These are phyloP conservation scores for Mungos mungo DNA, from an alignment of 2,113 vertebrate species.

Conservation along the genomic window DNA sequence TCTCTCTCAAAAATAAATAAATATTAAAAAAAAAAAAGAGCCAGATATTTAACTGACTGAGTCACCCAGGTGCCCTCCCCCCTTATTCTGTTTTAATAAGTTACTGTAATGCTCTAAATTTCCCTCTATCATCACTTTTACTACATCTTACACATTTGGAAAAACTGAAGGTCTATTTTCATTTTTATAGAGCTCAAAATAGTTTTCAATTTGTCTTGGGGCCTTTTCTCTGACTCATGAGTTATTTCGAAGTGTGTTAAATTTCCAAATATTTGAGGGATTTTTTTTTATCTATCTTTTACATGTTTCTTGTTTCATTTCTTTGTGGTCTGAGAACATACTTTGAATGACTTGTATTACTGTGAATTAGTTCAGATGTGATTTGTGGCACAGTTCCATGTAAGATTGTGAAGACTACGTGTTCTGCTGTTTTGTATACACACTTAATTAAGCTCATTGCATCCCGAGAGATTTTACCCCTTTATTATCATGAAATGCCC, in stretches of 20 bases:
- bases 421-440: neutral
- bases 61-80: no score
- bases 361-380: neutral
- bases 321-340: neutral
- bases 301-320: neutral
- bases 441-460: neutral
- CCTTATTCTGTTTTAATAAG: neutral
- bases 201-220: neutral
- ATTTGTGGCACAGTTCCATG: neutral
- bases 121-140: neutral
- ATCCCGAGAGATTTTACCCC: neutral
- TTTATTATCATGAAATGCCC: neutral
- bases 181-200: neutral
- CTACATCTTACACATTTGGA: neutral
- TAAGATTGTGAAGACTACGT: neutral
- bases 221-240: neutral
- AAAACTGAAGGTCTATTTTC: neutral
- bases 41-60: no score
- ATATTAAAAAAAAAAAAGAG: no score
- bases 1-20: no score
- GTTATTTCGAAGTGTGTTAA: neutral
- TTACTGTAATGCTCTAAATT: neutral
- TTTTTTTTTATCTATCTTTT: neutral
- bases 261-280: neutral
- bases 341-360: neutral